phyloP scores from a whole-genome alignment of 2,113 vertebrate genomes.

The Perca schrenkii region DNA sequence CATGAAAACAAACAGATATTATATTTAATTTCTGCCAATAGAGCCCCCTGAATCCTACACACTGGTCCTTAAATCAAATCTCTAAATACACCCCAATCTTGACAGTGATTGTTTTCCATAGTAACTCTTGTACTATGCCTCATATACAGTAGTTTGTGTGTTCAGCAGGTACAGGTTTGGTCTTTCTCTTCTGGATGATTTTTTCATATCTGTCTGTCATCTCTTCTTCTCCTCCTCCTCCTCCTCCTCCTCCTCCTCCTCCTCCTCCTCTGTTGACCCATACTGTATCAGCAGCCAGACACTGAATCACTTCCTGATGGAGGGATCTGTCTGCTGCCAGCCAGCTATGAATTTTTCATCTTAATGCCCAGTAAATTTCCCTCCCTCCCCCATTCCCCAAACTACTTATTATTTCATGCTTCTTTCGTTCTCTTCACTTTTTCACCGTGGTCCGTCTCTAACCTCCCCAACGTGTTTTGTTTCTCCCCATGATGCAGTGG shows the following conservation, averaged over 20 bases:
- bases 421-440: constrained; percentile 35
- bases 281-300: constrained; percentile 70
- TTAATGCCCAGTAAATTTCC: constrained; percentile 57
- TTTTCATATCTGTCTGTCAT: constrained; percentile 34
- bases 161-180: constrained; percentile 7
- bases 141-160: background rate
- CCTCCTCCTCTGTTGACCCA: constrained; percentile 73
- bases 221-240: constrained; percentile 33
- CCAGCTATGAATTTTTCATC: constrained; percentile 82
- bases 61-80: background rate
- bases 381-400: constrained; percentile 39
- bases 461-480: constrained; percentile 25
- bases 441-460: constrained; percentile 12
- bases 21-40: too few species aligned
- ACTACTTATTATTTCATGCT: constrained; percentile 80
- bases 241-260: constrained; percentile 31
- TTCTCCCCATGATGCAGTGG: constrained; percentile 3
- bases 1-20: too few species aligned
- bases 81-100: background rate
- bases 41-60: too few species aligned
- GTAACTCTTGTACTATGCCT: background rate
- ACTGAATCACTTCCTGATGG: constrained; percentile 61
- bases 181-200: constrained; percentile 21
- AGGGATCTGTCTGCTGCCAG: constrained; percentile 73
- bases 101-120: constrained; percentile 3